Evolutionary conservation across 2,797 vertebrate genomes (phyloP), one percentile per base, ranked within the genome.

Genomic region (Tapera naevia): DNA sequence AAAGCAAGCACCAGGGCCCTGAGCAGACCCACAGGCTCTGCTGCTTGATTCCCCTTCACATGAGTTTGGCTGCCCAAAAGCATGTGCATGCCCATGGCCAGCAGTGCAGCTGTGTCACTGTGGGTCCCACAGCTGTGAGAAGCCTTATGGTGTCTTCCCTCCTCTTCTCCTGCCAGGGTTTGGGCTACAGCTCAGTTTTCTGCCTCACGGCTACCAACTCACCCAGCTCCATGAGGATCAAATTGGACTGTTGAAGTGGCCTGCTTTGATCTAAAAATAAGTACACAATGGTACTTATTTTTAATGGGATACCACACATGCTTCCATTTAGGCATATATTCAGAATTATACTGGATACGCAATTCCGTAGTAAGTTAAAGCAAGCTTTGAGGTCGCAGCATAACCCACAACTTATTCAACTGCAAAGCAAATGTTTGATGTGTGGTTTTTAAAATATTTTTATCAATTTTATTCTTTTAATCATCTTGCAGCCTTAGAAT

Each of bases 1-100:
- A 51, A 79, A 39, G 24, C 9, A 74, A 73, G 10, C 6, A 61
- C 13, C 7, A 17, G 30, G 32, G 3, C 3, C 3, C 11, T 1
- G 2, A 22, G 15, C 4, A 4, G 28, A 70, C 12, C 17, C 41
- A 66, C 6, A 41, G 19, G 21, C n/a, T 45, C 35, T 60, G 27
- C n/a, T 39, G 17, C 7, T 11, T 11, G 27, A 56, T 33, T 61
- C 6, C 8, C 39, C 15, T 24, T 39, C 12, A 2, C 2, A 17
- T 4, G 9, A 23, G 2, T 67, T 28, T 56, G 70, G 22, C 19
- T 17, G 7, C 24, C 45, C 46, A 82, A 71, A 43, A 72, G 11
- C 10, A 37, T 0, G 2, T 8, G 54, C 67, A 15, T 17, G 41
- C 45, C 27, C 13, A 23, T 0, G 24, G 30, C 5, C 58, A 69